phyloP scores from a whole-genome alignment of 1,140 invertebrate species.

The Drosophila tropicalis region DNA sequence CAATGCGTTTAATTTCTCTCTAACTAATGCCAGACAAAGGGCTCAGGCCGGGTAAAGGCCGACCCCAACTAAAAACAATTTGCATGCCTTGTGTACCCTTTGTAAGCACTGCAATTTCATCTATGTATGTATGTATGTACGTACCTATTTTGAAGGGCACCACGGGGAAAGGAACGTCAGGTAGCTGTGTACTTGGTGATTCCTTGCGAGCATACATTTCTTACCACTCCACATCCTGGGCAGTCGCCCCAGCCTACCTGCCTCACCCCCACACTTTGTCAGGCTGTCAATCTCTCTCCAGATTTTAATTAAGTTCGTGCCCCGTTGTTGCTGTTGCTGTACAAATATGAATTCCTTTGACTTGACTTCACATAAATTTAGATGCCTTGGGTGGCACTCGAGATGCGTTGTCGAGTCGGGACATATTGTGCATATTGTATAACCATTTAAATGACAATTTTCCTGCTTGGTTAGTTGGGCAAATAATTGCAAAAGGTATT shows the following conservation, averaged over 20 bases:
- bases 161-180: not conserved
- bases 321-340: conserved; percentile 26
- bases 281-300: conserved; percentile 12
- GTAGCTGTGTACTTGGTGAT: conserved; percentile 22
- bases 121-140: conserved; percentile 46
- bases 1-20: conserved; percentile 60
- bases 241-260: conserved; percentile 27
- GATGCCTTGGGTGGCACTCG: conserved; percentile 3
- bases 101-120: conserved; percentile 56
- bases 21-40: conserved; percentile 41
- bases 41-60: not conserved
- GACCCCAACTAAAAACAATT: not conserved
- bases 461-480: conserved; percentile 14
- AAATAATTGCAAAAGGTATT: conserved; percentile 29
- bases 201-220: conserved; percentile 25
- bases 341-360: conserved; percentile 58
- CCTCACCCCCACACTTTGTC: conserved; percentile 23
- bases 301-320: conserved; percentile 74
- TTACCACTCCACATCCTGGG: not conserved
- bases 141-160: conserved; percentile 10
- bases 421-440: conserved; percentile 12
- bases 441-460: conserved; percentile 46
- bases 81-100: conserved; percentile 8
- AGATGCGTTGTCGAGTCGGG: conserved; percentile 4
- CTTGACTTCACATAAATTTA: conserved; percentile 32